Evolutionary conservation across 1,140 invertebrate genomes (phyloP).

Genomic region (Phthorimaea operculella): DNA sequence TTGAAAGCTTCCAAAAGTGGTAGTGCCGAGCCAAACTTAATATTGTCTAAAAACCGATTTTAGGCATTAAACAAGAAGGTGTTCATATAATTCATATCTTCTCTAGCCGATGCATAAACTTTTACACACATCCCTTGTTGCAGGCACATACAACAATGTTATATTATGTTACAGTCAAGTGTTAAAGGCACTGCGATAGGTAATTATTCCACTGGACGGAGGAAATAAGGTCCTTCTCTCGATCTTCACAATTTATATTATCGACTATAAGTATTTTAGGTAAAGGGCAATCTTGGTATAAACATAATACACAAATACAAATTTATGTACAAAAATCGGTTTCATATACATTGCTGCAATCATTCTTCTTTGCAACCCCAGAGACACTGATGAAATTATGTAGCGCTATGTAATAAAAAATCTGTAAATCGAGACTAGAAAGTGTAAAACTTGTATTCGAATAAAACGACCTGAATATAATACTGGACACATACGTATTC

Average conservation of each 20-base stretch:
- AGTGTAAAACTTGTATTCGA: conserved; percentile 42
- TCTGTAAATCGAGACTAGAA: conserved; percentile 61
- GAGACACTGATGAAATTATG: neutral
- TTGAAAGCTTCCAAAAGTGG: no score
- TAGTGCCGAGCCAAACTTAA: no score
- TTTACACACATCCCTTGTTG: neutral
- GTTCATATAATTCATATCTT: no score
- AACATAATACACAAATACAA: no score
- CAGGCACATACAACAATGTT: neutral
- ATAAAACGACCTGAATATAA: conserved; percentile 36
- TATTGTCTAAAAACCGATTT: no score
- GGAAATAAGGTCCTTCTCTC: conserved; percentile 30
- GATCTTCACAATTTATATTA: no score
- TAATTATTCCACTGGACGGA: conserved; percentile 34
- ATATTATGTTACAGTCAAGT: conserved; percentile 7
- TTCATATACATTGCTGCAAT: no score
- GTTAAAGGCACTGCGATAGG: conserved; percentile 5
- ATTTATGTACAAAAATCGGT: no score
- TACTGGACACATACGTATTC: neutral
- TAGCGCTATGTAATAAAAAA: conserved; percentile 16
- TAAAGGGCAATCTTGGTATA: no score
- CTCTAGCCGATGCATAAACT: neutral
- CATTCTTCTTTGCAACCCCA: no score
- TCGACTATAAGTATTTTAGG: no score
- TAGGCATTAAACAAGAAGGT: no score